Evolutionary conservation across 2,797 vertebrate genomes (phyloP).

Genomic region (Stomatorhinus walkeri): DNA sequence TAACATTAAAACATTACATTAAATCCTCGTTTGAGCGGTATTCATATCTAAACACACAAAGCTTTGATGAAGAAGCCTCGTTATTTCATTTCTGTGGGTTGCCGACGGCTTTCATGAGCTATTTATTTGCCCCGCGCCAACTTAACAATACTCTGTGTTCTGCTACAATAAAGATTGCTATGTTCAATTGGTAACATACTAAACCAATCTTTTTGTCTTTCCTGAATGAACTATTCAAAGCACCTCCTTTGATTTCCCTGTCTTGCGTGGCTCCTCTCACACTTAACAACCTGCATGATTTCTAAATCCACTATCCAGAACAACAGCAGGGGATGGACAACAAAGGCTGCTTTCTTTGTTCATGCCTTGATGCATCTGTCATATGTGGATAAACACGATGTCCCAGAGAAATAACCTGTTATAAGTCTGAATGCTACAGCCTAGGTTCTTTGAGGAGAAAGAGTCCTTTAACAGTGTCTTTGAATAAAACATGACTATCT

Average conservation of each 20-base stretch:
- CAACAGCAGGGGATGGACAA: neutral
- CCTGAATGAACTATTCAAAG: slow-evolving; percentile 13
- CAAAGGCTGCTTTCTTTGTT: neutral
- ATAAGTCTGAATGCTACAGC: neutral
- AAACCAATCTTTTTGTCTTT: neutral
- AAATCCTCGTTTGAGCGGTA: neutral
- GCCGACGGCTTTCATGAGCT: neutral
- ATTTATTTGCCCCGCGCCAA: neutral
- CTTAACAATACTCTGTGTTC: neutral
- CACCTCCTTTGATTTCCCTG: slow-evolving; percentile 14
- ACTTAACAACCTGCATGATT: slow-evolving; percentile 13
- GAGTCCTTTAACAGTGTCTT: slow-evolving; percentile 8
- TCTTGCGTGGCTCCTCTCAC: neutral
- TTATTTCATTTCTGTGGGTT: neutral
- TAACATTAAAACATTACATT: neutral
- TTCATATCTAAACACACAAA: neutral
- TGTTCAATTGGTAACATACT: neutral
- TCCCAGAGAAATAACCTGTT: slow-evolving; percentile 17
- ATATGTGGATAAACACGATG: slow-evolving; percentile 17
- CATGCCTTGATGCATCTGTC: slow-evolving; percentile 18
- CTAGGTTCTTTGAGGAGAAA: neutral
- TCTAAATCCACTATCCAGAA: neutral
- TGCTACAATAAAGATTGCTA: neutral
- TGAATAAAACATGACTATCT: slow-evolving; percentile 29
- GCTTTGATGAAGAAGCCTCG: neutral